Conservation (phyloP, 2,888 invertebrate genomes). For the Eupithecia abbreviata region DNA sequence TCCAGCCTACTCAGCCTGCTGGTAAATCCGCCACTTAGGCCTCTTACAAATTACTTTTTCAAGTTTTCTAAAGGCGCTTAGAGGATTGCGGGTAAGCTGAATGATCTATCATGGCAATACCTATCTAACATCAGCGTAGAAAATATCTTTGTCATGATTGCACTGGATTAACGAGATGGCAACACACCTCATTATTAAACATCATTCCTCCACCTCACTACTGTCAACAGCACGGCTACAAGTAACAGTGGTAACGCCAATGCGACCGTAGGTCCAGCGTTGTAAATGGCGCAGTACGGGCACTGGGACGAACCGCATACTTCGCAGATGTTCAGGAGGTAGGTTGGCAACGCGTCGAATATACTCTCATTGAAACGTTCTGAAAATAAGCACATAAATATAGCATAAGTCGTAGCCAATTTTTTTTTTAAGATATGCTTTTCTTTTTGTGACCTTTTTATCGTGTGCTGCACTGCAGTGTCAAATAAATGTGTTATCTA, state of each 20-base stretch:
- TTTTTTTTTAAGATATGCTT: too few relatives aligned
- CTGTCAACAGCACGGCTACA: constrained; percentile 32
- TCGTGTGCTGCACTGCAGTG: too few relatives aligned
- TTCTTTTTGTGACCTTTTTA: too few relatives aligned
- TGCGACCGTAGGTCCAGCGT: constrained; percentile 68
- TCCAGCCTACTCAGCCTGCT: too few relatives aligned
- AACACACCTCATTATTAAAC: neutral
- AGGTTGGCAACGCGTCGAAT: constrained; percentile 93
- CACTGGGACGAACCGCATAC: constrained; percentile 97
- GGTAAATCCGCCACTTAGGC: too few relatives aligned
- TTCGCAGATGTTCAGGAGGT: constrained; percentile 95
- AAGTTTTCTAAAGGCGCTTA: neutral
- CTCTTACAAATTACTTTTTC: neutral
- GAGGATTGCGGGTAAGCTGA: neutral
- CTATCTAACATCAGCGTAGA: neutral
- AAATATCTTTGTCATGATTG: constrained; percentile 5
- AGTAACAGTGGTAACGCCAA: constrained; percentile 44
- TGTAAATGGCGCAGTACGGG: constrained; percentile 95
- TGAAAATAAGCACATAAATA: constrained; percentile 56
- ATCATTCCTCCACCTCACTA: constrained; percentile 11
- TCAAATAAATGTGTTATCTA: too few relatives aligned
- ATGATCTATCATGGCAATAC: neutral
- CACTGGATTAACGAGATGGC: neutral
- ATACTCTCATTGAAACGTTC: constrained; percentile 96
- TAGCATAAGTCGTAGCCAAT: too few relatives aligned